Evolutionary conservation across 2,113 vertebrate species (phyloP).

Genomic region (Xyliphius kryptos): DNA sequence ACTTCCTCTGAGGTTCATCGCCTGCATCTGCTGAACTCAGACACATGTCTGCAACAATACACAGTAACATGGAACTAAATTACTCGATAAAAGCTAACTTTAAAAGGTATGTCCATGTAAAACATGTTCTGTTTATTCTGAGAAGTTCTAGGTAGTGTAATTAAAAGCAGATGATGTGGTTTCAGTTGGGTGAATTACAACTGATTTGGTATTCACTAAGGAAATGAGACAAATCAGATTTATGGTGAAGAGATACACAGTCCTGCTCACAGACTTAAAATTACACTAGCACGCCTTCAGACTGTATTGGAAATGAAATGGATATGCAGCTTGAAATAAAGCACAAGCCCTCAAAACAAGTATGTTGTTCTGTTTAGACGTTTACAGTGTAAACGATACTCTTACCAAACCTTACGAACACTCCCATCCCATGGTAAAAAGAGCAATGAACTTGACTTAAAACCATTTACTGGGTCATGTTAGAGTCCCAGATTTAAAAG

Average conservation of each 20-base stretch:
- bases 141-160: neutral
- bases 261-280: neutral
- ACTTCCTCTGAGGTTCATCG: conserved; percentile 77
- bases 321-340: conserved; percentile 8
- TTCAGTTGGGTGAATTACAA: no score
- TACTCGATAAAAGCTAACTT: neutral
- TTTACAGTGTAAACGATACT: conserved; percentile 30
- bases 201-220: neutral
- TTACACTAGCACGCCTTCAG: conserved; percentile 26
- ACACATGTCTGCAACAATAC: conserved; percentile 73
- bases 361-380: conserved; percentile 41
- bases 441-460: no score
- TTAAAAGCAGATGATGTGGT: conserved; percentile 19
- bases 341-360: conserved; percentile 10
- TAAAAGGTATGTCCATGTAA: no score
- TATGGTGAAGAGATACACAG: conserved; percentile 9
- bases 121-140: no score
- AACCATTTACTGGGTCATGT: no score
- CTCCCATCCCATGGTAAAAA: no score
- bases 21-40: conserved; percentile 61
- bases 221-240: conserved; percentile 12
- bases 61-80: neutral
- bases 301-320: conserved; percentile 12
- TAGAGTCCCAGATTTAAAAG: no score
- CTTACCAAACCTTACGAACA: conserved; percentile 21